A percentile compares a stretch with the other conserved stretches of the same genome.
Evolutionary conservation across 2,888 invertebrate species (phyloP).

Genomic region (Erebia aethiops): DNA sequence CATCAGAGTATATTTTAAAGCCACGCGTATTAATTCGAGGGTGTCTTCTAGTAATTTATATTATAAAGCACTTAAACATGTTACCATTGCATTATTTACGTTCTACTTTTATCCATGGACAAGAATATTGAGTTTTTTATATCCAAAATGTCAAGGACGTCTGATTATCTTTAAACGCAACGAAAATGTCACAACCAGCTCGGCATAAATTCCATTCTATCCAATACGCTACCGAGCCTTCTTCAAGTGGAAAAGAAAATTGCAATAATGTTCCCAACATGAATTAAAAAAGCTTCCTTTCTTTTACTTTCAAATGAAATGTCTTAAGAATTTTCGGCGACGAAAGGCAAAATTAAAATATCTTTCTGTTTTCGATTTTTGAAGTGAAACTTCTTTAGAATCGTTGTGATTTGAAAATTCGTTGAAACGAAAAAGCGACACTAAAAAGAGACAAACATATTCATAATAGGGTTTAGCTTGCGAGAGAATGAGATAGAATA

Average conservation of each 20-base stretch:
- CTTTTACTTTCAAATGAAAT: background rate
- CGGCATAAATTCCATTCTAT: constrained; percentile 14
- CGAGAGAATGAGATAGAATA: too few relatives aligned
- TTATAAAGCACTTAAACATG: too few relatives aligned
- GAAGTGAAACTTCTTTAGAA: too few relatives aligned
- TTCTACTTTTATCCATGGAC: background rate
- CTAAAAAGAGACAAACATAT: too few relatives aligned
- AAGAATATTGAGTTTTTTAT: constrained; percentile 1
- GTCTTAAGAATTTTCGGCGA: background rate
- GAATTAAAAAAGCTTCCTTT: background rate
- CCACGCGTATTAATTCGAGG: too few relatives aligned
- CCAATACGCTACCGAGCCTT: background rate
- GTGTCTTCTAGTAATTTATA: too few relatives aligned
- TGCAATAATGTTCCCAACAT: background rate
- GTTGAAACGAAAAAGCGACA: too few relatives aligned
- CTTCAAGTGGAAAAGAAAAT: constrained; percentile 1
- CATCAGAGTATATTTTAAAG: too few relatives aligned
- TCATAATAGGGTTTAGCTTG: too few relatives aligned
- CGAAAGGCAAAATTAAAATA: background rate
- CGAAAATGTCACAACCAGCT: constrained; percentile 8
- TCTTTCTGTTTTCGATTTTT: background rate
- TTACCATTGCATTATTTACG: background rate
- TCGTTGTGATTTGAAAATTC: too few relatives aligned
- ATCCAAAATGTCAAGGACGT: background rate
- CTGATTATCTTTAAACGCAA: background rate